Percentiles rank a stretch among this genome's conserved stretches.
phyloP scores from a whole-genome alignment of 2,888 invertebrate species.

The Polyploca ridens region DNA sequence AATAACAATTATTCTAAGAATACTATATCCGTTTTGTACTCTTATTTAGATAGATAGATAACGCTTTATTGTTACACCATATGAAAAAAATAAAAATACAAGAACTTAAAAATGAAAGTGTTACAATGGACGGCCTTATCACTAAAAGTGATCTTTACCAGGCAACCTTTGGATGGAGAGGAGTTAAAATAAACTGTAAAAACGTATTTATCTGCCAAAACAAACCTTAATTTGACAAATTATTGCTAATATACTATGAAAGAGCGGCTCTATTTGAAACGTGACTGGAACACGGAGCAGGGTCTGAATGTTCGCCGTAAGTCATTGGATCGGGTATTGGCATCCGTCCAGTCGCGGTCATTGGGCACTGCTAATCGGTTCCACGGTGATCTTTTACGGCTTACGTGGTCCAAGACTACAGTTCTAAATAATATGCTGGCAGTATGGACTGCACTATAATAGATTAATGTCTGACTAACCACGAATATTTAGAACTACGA shows the following conservation, averaged over 20 bases:
- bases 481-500: neutral
- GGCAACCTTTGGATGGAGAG: too few relatives aligned
- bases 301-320: constrained; percentile 21
- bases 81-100: too few relatives aligned
- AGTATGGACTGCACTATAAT: neutral
- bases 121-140: too few relatives aligned
- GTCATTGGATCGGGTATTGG: constrained; percentile 36
- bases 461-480: constrained; percentile 3
- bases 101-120: too few relatives aligned
- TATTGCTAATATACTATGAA: neutral
- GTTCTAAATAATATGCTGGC: constrained; percentile 14
- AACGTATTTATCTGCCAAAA: neutral
- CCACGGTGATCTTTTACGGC: constrained; percentile 26
- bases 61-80: too few relatives aligned
- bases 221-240: neutral
- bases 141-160: too few relatives aligned
- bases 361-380: constrained; percentile 34
- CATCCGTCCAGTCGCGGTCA: constrained; percentile 27
- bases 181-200: too few relatives aligned
- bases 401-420: constrained; percentile 9
- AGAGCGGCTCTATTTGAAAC: neutral
- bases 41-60: too few relatives aligned
- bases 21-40: too few relatives aligned
- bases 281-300: neutral
- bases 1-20: too few relatives aligned